Evolutionary conservation across 2,888 invertebrate genomes (phyloP).

Genomic region (Helleia helle): DNA sequence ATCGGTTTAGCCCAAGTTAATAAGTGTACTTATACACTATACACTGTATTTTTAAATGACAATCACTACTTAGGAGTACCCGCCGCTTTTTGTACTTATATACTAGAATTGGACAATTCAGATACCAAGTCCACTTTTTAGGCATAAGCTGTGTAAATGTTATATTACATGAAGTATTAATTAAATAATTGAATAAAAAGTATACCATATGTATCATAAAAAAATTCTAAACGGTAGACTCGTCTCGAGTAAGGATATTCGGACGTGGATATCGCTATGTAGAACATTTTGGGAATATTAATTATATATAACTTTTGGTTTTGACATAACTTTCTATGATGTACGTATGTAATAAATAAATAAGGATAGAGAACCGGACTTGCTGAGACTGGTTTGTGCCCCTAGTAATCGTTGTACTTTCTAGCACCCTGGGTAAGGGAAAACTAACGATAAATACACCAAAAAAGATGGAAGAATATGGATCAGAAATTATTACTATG

Average conservation of each 20-base stretch:
- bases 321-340: neutral
- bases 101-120: neutral
- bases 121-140: neutral
- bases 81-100: slow-evolving; percentile 10
- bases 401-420: slow-evolving; percentile 7
- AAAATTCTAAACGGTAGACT: slow-evolving; percentile 1
- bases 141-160: neutral
- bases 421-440: slow-evolving; percentile 4
- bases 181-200: neutral
- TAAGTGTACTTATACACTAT: slow-evolving; percentile 5
- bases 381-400: slow-evolving; percentile 1
- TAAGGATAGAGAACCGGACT: neutral
- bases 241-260: neutral
- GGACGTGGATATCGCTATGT: neutral
- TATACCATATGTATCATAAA: slow-evolving; percentile 3
- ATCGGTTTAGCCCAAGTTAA: slow-evolving; percentile 10
- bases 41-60: slow-evolving; percentile 4
- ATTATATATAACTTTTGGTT: neutral
- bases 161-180: neutral
- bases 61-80: slow-evolving; percentile 10
- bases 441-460: neutral
- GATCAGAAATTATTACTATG: neutral
- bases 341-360: neutral
- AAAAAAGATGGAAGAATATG: slow-evolving; percentile 5
- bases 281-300: neutral